Conservation (phyloP, 1,140 invertebrate genomes). For the Brachionus manjavacas region DNA sequence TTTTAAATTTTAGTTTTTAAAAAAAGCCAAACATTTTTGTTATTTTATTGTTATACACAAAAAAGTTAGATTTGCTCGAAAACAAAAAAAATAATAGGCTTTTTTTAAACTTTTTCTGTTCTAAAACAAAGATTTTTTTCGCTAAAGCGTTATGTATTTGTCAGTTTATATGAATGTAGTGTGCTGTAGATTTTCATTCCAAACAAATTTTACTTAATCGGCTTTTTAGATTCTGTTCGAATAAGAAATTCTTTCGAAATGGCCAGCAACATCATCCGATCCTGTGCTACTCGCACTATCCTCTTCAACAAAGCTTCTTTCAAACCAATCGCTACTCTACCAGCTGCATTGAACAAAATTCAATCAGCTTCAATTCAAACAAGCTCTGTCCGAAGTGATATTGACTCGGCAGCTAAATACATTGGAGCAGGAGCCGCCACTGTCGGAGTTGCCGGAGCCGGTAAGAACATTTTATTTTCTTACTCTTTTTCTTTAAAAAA, state of each 20-base stretch:
- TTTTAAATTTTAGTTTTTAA: too few relatives aligned
- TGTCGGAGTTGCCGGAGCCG: conserved; percentile 97
- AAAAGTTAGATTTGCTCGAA: too few relatives aligned
- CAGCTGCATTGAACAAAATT: conserved; percentile 37
- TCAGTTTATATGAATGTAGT: background rate
- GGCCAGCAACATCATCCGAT: conserved; percentile 28
- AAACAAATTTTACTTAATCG: background rate
- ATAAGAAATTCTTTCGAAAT: background rate
- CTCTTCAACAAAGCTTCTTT: conserved; percentile 23
- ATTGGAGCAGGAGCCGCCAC: conserved; percentile 99
- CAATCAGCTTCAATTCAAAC: conserved; percentile 69
- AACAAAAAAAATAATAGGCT: too few relatives aligned
- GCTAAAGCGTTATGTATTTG: background rate
- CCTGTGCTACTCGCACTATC: conserved; percentile 1
- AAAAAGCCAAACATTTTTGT: too few relatives aligned
- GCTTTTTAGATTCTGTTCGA: background rate
- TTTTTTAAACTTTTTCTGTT: background rate
- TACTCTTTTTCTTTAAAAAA: background rate
- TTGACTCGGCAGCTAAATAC: conserved; percentile 99
- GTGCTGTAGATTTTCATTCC: background rate
- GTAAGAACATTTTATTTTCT: conserved; percentile 58
- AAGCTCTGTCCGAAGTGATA: conserved; percentile 80
- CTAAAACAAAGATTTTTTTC: background rate
- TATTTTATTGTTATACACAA: too few relatives aligned
- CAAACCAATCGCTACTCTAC: conserved; percentile 4